Evolutionary conservation across 1,140 invertebrate genomes (phyloP), one percentile per base, ranked within the genome.

Genomic region (Sinonovacula constricta): DNA sequence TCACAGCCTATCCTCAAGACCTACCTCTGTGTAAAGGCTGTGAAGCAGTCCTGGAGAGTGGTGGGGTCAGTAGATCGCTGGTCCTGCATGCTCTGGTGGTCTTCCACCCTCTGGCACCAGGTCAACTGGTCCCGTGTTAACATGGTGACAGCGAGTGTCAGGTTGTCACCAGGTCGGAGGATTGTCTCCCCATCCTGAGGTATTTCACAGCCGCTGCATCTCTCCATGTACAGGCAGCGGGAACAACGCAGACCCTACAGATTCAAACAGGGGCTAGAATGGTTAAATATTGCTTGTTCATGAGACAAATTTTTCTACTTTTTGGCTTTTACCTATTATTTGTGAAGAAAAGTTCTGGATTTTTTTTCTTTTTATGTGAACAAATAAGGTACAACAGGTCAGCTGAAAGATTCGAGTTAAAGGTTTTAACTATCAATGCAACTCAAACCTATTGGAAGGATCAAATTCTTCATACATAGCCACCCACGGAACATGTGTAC

Each of bases 11-110:
- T 10, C 7, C 22, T 10, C 22, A 28, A 57, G 22, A 10, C 26
- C 28, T 63, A 89, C 89, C 88, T 91, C 86, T 94, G 93, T 87
- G 93, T 94, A 91, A 95, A 95, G 81, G 94, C 93, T 81, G 93
- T 91, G 74, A 95, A 91, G 87, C 94, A 95, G 83, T 95, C 94
- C 82, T 94, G 93, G 7, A 94, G 90, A 65, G 93, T 93, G 22
- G 94, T 90, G 15, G 92, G 92, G 85, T 93, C 91, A 66, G 90
- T 90, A 15, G 90, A 90, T 69, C 91, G 87, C 68, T 91, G 88
- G 63, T 89, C 91, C 56, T 88, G 89, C 79, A 93, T 90, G 31
- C 87, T 86, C 57, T 69, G 68, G 62, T 91, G 85, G 15, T 88
- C 84, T 2, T 60, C 57, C 26, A 74, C 63, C 2, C 59, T 28